A percentile compares a stretch with the other conserved stretches of the same genome.
phyloP scores from a whole-genome alignment of 2,797 vertebrate species.

The Tragelaphus eurycerus region DNA sequence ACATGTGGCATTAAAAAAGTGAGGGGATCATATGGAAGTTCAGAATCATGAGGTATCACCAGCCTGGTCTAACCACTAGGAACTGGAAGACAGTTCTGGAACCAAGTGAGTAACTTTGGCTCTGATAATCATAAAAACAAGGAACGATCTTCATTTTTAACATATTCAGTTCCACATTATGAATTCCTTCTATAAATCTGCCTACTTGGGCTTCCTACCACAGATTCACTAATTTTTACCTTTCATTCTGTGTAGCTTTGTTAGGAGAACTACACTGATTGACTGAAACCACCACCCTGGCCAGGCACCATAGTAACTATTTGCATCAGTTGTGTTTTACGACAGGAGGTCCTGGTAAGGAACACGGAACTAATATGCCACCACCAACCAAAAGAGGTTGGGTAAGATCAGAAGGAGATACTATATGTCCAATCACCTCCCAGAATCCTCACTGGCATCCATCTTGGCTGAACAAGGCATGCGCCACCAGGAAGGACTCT shows the following conservation, averaged over 20 bases:
- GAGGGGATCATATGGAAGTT: background rate
- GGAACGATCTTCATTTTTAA: background rate
- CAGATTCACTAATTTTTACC: background rate
- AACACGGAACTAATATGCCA: background rate
- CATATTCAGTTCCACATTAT: background rate
- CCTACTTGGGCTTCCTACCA: background rate
- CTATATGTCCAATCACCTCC: background rate
- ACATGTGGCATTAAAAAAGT: rapidly evolving
- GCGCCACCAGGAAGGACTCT: background rate
- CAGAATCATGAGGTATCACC: background rate
- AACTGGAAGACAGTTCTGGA: background rate
- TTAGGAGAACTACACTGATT: background rate
- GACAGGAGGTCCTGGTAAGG: background rate
- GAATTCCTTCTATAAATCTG: background rate
- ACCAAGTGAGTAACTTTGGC: background rate
- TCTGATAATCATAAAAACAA: background rate
- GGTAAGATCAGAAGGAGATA: background rate
- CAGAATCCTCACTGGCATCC: background rate
- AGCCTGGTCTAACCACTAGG: background rate
- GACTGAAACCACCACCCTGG: background rate
- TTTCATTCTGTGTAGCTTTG: background rate
- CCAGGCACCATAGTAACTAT: background rate
- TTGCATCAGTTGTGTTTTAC: background rate
- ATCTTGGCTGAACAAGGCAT: background rate
- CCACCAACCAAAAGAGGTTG: background rate